Evolutionary conservation across 2,113 vertebrate species (phyloP).

Genomic region (Gymnobelideus leadbeateri): DNA sequence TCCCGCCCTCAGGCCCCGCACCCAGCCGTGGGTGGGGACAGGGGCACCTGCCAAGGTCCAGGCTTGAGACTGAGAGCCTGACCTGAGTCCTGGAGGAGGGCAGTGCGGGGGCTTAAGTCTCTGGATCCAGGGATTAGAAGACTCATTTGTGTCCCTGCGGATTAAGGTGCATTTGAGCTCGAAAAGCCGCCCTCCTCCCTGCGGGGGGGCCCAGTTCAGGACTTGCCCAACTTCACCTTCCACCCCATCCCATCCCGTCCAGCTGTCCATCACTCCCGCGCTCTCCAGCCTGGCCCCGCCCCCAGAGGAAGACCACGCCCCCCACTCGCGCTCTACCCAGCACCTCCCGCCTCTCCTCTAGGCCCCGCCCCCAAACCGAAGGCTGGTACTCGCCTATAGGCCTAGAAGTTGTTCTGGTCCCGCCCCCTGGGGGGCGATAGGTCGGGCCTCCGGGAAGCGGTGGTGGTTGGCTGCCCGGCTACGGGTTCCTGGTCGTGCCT

Average conservation of each 20-base stretch:
- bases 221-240: not conserved
- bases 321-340: constrained; percentile 37
- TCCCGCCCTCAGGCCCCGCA: no score
- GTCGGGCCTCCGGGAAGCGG: constrained; percentile 61
- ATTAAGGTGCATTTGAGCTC: not conserved
- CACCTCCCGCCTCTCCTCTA: not conserved
- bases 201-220: not conserved
- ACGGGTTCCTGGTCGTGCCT: constrained; percentile 66
- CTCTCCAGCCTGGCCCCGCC: constrained; percentile 20
- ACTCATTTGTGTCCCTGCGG: constrained; percentile 30
- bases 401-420: constrained; percentile 72
- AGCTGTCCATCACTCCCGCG: constrained; percentile 39
- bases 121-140: constrained; percentile 45
- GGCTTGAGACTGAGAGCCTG: constrained; percentile 28
- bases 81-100: constrained; percentile 37
- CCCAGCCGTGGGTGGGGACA: not conserved
- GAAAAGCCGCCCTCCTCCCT: constrained; percentile 1
- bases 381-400: constrained; percentile 51
- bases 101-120: constrained; percentile 43
- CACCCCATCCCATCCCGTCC: not conserved
- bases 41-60: not conserved
- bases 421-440: constrained; percentile 53
- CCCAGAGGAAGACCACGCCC: not conserved
- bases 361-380: constrained; percentile 14
- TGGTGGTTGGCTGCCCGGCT: constrained; percentile 69